Conservation (phyloP, 2,888 invertebrate genomes). For the Priocnemis perturbator region DNA sequence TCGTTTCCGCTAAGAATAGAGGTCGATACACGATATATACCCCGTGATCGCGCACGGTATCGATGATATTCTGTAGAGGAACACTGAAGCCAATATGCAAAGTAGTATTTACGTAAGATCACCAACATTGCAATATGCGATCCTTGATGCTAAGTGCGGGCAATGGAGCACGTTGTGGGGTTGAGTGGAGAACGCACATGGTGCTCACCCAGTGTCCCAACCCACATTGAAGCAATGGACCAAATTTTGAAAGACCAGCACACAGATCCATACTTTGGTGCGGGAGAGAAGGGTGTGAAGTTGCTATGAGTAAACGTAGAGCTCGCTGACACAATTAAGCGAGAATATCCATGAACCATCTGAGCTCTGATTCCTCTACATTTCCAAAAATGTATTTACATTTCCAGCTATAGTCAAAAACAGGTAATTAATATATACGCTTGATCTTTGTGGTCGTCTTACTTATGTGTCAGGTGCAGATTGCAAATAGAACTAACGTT, state of each 20-base stretch:
- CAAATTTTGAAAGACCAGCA: conserved; percentile 70
- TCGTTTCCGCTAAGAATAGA: not conserved
- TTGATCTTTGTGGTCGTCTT: conserved; percentile 74
- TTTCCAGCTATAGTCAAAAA: conserved; percentile 71
- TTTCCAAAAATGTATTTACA: conserved; percentile 74
- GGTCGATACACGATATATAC: too few species aligned
- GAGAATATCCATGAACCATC: conserved; percentile 74
- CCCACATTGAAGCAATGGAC: conserved; percentile 63
- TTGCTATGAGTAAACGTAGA: conserved; percentile 69
- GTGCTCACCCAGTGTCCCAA: conserved; percentile 65
- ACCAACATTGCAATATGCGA: conserved; percentile 49
- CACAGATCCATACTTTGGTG: conserved; percentile 75
- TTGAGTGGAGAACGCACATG: conserved; percentile 57
- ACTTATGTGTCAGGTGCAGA: conserved; percentile 48
- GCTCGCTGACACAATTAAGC: conserved; percentile 68
- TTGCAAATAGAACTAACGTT: conserved; percentile 56
- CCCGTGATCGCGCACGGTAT: too few species aligned
- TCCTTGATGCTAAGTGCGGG: conserved; percentile 44
- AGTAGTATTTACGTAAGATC: conserved; percentile 21
- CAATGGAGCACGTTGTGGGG: conserved; percentile 57
- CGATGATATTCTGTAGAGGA: not conserved
- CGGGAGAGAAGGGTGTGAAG: conserved; percentile 74
- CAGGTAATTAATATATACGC: conserved; percentile 72
- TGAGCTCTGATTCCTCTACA: conserved; percentile 75
- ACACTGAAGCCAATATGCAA: not conserved